These are phyloP conservation scores for Spodoptera litura DNA, from an alignment of 1,140 invertebrate genomes.

Conservation along the genomic window DNA sequence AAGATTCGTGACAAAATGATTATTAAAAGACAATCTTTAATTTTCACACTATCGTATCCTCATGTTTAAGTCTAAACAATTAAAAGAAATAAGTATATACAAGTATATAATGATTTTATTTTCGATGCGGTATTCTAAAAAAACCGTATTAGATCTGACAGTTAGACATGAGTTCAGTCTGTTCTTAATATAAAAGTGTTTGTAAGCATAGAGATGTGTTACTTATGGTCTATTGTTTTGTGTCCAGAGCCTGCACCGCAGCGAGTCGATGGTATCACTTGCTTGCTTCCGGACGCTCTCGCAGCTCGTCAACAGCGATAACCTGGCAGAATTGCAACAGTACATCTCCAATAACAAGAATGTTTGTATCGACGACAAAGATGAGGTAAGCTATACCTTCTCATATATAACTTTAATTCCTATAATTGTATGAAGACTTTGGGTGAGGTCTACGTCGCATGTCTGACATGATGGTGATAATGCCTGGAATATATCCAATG, in stretches of 20 bases:
- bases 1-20: constrained; percentile 33
- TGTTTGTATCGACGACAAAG: constrained; percentile 94
- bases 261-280: constrained; percentile 95
- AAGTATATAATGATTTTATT: too few species aligned
- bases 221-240: constrained; percentile 15
- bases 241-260: constrained; percentile 84
- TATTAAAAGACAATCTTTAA: background rate
- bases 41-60: too few species aligned
- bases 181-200: background rate
- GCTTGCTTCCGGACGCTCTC: constrained; percentile 92
- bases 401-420: too few species aligned
- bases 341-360: constrained; percentile 94
- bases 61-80: too few species aligned
- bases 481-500: too few species aligned
- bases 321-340: constrained; percentile 91
- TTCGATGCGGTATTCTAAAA: background rate
- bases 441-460: too few species aligned
- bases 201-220: background rate
- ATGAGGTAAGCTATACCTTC: constrained; percentile 89
- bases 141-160: background rate
- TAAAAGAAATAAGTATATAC: too few species aligned
- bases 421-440: too few species aligned
- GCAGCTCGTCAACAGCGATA: constrained; percentile 93
- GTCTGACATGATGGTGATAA: too few species aligned
- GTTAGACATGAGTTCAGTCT: background rate